These are phyloP conservation scores for Pseudopipra pipra DNA, from an alignment of 2,113 vertebrate genomes.

Conservation along the genomic window DNA sequence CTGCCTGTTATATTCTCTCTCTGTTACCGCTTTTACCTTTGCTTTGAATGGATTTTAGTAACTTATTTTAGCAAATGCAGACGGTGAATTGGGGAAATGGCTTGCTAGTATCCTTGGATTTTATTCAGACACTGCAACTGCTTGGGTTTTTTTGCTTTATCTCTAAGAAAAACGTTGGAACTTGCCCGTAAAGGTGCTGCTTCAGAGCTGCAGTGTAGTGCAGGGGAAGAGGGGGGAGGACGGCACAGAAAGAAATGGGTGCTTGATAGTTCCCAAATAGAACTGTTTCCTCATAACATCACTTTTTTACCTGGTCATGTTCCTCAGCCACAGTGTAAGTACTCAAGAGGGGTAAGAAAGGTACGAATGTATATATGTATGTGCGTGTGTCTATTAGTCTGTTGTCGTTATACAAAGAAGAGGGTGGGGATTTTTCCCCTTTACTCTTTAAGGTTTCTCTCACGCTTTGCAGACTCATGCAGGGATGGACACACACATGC, in stretches of 20 bases:
- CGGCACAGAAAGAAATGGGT: background rate
- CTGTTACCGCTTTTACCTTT: background rate
- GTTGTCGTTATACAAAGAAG: background rate
- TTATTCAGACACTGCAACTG: background rate
- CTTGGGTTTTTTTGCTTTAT: background rate
- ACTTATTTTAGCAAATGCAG: background rate
- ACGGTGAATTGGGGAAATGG: background rate
- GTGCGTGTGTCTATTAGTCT: background rate
- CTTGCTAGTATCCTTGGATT: background rate
- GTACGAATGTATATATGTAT: fast-evolving
- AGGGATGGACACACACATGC: background rate
- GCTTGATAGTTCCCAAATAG: background rate
- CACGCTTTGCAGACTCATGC: background rate
- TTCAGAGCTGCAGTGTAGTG: background rate
- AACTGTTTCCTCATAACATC: background rate
- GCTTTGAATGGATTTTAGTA: background rate
- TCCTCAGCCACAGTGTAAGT: background rate
- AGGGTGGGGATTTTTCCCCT: no score
- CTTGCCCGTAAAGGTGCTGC: background rate
- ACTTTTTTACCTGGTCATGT: background rate
- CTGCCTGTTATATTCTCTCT: background rate
- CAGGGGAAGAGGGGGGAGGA: background rate
- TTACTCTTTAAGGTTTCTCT: background rate
- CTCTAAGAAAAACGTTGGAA: background rate
- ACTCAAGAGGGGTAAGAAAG: background rate